phyloP scores from a whole-genome alignment of 2,797 vertebrate genomes.

The Enteromius viviparus region DNA sequence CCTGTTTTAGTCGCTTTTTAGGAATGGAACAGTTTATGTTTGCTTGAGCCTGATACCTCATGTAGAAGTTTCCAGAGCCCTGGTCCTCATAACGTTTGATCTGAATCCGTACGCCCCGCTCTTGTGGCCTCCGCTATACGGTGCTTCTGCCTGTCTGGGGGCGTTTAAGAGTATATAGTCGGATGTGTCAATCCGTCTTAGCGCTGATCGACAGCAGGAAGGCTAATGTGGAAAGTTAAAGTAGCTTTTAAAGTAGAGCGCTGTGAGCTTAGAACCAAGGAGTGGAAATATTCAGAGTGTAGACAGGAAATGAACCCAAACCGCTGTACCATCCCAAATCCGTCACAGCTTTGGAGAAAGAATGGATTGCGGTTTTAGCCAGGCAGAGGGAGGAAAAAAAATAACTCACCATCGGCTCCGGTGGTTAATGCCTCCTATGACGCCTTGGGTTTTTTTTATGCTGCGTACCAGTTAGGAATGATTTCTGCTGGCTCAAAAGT shows the following conservation, averaged over 20 bases:
- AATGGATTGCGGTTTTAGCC: slow-evolving; percentile 44
- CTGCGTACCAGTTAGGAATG: not conserved
- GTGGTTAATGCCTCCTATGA: slow-evolving; percentile 43
- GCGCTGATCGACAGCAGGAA: slow-evolving; percentile 45
- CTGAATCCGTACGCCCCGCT: slow-evolving; percentile 36
- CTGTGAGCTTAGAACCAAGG: slow-evolving; percentile 45
- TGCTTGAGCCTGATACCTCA: slow-evolving; percentile 19
- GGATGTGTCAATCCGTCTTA: slow-evolving; percentile 36
- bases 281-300: slow-evolving; percentile 52
- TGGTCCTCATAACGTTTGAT: slow-evolving; percentile 40
- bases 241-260: slow-evolving; percentile 39
- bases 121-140: slow-evolving; percentile 19
- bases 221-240: slow-evolving; percentile 59
- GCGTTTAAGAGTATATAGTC: not conserved
- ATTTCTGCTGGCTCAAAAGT: slow-evolving; percentile 29
- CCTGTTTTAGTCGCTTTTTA: not conserved
- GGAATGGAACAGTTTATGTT: slow-evolving; percentile 23
- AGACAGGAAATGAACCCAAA: slow-evolving; percentile 59
- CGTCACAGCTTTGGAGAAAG: slow-evolving; percentile 38
- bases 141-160: slow-evolving; percentile 5
- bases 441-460: not conserved
- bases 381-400: slow-evolving; percentile 29
- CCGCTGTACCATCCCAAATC: slow-evolving; percentile 51
- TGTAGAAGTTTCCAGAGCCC: slow-evolving; percentile 38
- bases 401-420: slow-evolving; percentile 40